Conservation (phyloP, 2,113 vertebrate species). For the rabbit (Oryctolagus cuniculus) region mOryCun1.1 NC_091442.1:18198001-18198500, state of each 20-base stretch:
- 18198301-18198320: background rate
- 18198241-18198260: background rate
- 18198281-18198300: too few species aligned
- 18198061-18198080: background rate
- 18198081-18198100: background rate
- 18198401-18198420: background rate
- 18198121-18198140: background rate
- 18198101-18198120: background rate
- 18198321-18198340: background rate
- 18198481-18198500: background rate
- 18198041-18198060: background rate
- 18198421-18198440: background rate
- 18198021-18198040: background rate
- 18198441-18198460: background rate
- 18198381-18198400: slow-evolving; percentile 35
- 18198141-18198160: background rate
- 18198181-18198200: background rate
- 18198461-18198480: background rate
- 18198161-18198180: too few species aligned
- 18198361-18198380: background rate
- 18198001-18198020: background rate
- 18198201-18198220: background rate
- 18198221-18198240: background rate
- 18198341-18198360: background rate
- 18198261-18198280: background rate